Evolutionary conservation across 2,113 vertebrate species (phyloP).

Genomic region (Grammomys dolichurus): DNA sequence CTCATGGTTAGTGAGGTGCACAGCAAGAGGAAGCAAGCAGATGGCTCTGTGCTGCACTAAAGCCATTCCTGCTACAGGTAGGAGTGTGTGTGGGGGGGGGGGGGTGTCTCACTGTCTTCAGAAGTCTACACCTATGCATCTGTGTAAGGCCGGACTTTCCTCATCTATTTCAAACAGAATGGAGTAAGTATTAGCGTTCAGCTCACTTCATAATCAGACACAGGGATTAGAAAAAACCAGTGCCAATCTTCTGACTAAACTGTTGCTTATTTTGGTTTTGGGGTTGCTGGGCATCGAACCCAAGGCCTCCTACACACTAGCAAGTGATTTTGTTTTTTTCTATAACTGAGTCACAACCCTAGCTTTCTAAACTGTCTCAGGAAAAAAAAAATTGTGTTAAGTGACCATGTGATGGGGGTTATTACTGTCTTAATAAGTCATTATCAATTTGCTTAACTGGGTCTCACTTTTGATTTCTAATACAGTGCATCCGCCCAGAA

Average conservation of each 20-base stretch:
- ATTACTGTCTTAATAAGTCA: neutral
- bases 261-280: neutral
- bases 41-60: neutral
- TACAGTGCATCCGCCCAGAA: neutral
- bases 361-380: neutral
- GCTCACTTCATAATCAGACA: neutral
- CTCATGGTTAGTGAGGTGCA: no score
- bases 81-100: no score
- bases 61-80: neutral
- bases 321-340: neutral
- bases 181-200: neutral
- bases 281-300: neutral
- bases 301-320: neutral
- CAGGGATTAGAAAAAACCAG: neutral
- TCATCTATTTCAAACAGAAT: neutral
- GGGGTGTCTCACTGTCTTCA: neutral
- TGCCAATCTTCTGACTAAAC: neutral
- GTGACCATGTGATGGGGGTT: neutral
- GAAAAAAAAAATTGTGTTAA: neutral
- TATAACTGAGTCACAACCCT: neutral
- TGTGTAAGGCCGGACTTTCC: neutral
- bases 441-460: conserved; percentile 7
- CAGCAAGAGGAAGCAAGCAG: neutral
- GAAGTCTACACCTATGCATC: neutral
- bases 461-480: conserved; percentile 46